Conservation (phyloP, 2,888 invertebrate species). For the Parnassius apollo region DNA sequence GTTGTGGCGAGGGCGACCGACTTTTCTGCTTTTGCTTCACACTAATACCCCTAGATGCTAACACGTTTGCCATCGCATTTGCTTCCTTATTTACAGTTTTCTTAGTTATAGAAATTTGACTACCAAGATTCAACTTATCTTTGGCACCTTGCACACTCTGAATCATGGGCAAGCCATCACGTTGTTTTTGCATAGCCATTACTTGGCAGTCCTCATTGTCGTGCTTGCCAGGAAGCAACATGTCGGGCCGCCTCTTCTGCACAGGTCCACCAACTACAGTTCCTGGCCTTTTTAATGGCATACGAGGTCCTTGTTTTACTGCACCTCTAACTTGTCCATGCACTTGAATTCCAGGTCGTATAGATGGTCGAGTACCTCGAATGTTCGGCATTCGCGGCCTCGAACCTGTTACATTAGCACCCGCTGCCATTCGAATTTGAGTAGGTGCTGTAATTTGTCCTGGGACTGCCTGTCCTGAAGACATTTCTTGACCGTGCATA, state of each 20-base stretch:
- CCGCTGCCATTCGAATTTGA: conserved; percentile 64
- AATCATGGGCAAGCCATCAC: conserved; percentile 87
- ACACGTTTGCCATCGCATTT: conserved; percentile 87
- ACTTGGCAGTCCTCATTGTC: conserved; percentile 89
- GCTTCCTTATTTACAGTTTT: conserved; percentile 85
- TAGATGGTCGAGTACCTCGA: conserved; percentile 57
- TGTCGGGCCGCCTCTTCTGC: conserved; percentile 80
- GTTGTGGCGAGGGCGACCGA: conserved; percentile 67
- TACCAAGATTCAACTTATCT: conserved; percentile 84
- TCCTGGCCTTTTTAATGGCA: conserved; percentile 67
- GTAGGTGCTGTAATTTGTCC: conserved; percentile 57
- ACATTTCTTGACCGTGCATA: conserved; percentile 21
- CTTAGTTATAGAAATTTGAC: conserved; percentile 86
- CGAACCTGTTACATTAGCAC: conserved; percentile 52
- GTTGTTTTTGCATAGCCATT: conserved; percentile 87
- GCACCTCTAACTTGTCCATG: conserved; percentile 64
- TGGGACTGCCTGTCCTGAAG: conserved; percentile 34
- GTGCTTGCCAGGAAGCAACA: conserved; percentile 85
- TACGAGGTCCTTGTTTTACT: conserved; percentile 53
- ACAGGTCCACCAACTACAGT: conserved; percentile 46
- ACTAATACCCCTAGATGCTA: conserved; percentile 89
- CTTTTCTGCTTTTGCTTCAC: conserved; percentile 85
- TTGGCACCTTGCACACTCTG: conserved; percentile 86
- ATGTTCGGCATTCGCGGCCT: conserved; percentile 60
- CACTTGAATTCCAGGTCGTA: conserved; percentile 68